Conservation (phyloP, 2,797 vertebrate genomes). For the Eospalax fontanierii region DNA sequence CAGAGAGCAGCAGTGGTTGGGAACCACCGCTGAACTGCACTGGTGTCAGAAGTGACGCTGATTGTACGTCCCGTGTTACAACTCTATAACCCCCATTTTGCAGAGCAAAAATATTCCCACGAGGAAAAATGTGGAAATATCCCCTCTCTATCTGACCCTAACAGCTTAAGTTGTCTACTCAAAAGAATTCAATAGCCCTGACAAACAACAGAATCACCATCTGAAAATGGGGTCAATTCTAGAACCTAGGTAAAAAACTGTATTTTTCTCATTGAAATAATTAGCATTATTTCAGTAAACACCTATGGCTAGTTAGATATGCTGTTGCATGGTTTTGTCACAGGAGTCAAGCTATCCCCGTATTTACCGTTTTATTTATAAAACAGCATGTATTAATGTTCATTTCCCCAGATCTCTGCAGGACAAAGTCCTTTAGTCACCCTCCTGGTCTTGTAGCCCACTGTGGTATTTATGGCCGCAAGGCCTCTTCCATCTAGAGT, state of each 20-base stretch:
- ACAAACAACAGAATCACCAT: neutral
- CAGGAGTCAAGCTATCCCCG: neutral
- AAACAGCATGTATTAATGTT: neutral
- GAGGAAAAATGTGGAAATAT: neutral
- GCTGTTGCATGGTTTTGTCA: neutral
- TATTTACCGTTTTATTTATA: neutral
- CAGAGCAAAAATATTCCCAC: neutral
- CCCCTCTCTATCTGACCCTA: neutral
- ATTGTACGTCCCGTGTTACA: too few species aligned
- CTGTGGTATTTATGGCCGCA: neutral
- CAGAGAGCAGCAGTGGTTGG: too few species aligned
- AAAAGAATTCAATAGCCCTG: neutral
- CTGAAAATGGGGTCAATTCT: neutral
- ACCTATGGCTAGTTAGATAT: neutral
- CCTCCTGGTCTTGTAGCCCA: neutral
- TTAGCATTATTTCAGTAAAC: neutral
- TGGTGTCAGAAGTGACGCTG: too few species aligned
- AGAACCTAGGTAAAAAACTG: neutral
- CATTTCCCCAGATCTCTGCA: neutral
- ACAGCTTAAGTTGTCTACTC: neutral
- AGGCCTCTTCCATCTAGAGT: neutral
- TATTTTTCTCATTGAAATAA: neutral
- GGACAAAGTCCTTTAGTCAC: neutral
- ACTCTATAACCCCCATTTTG: neutral
- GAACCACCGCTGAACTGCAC: too few species aligned